Evolutionary conservation across 2,113 vertebrate genomes (phyloP).

Genomic region (Geococcyx californianus): DNA sequence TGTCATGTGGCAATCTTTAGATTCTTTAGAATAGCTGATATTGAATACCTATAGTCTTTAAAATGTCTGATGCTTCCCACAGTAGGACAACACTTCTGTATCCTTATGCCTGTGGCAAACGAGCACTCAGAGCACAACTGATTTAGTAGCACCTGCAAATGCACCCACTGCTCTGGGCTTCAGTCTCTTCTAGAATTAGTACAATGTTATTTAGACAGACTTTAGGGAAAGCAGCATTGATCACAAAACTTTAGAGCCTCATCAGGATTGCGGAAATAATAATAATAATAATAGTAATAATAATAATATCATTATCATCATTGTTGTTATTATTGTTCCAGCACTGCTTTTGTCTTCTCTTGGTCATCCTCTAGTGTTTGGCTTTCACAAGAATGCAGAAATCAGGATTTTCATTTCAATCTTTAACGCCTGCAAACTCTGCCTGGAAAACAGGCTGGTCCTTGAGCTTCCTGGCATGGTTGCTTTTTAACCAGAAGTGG

Average conservation of each 20-base stretch:
- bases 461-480: background rate
- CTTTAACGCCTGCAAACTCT: background rate
- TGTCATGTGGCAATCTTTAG: background rate
- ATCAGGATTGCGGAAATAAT: no score
- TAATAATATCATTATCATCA: no score
- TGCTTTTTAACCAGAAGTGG: background rate
- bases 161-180: background rate
- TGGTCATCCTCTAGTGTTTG: background rate
- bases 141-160: background rate
- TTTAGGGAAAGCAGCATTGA: background rate
- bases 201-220: background rate
- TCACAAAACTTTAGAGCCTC: background rate
- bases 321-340: no score
- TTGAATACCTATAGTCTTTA: background rate
- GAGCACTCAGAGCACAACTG: background rate
- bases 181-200: accelerated
- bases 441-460: background rate
- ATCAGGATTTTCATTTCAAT: background rate
- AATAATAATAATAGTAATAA: no score
- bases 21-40: background rate
- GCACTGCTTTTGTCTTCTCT: background rate
- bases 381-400: background rate
- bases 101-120: background rate
- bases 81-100: background rate
- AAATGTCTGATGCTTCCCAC: background rate